These are phyloP conservation scores for Saccostrea glomerata DNA, from an alignment of 1,140 invertebrate genomes.

Conservation along the genomic window DNA sequence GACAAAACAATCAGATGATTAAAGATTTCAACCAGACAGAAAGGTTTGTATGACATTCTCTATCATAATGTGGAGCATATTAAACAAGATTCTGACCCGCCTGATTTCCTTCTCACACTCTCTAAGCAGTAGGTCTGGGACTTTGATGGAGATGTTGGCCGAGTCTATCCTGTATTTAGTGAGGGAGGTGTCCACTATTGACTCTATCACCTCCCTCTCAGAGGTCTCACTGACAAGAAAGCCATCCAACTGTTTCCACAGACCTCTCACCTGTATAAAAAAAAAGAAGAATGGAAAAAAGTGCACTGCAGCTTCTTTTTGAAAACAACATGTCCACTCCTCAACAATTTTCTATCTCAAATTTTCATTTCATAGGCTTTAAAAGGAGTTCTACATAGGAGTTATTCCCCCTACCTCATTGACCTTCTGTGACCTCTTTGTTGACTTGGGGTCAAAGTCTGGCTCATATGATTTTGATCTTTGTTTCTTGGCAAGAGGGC, in stretches of 20 bases:
- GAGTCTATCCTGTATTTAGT: slow-evolving; percentile 67
- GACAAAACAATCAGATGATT: too few species aligned
- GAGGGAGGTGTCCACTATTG: slow-evolving; percentile 67
- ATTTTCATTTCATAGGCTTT: not conserved
- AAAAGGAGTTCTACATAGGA: slow-evolving; percentile 8
- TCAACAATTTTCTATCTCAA: too few species aligned
- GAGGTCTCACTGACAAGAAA: slow-evolving; percentile 60
- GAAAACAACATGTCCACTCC: too few species aligned
- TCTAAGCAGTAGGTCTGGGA: slow-evolving; percentile 72
- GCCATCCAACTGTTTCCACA: slow-evolving; percentile 70
- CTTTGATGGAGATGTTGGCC: slow-evolving; percentile 67
- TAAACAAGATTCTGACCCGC: slow-evolving; percentile 56
- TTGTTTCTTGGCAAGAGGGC: slow-evolving; percentile 57
- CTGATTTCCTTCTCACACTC: slow-evolving; percentile 73
- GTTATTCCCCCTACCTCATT: slow-evolving; percentile 62
- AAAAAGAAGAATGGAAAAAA: too few species aligned
- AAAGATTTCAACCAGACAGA: too few species aligned
- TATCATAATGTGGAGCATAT: not conserved
- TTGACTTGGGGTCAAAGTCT: slow-evolving; percentile 66
- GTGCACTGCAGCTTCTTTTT: too few species aligned
- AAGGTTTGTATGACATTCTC: too few species aligned
- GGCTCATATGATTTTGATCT: slow-evolving; percentile 61
- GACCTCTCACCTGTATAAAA: slow-evolving; percentile 59
- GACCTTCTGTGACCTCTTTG: slow-evolving; percentile 68
- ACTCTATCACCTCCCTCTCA: slow-evolving; percentile 68